Conservation (phyloP, 92 coral and sea anemone genomes). For the Palythoa grandis region DNA sequence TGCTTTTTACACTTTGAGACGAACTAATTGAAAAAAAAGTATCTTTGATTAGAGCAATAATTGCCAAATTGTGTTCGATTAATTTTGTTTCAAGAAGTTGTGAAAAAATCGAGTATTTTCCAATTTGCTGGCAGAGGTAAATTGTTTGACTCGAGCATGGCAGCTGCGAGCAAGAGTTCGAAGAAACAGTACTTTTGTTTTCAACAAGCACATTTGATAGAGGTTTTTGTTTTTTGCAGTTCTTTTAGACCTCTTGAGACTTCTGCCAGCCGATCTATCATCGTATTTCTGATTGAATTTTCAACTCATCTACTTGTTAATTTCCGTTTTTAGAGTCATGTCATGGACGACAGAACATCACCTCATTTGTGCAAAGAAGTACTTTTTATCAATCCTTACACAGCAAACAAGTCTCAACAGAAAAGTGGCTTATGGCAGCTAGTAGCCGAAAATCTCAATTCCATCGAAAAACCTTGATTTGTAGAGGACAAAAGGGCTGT, state of each 20-base stretch:
- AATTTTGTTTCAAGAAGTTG: slow-evolving; percentile 9
- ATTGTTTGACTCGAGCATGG: slow-evolving; percentile 3
- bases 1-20: neutral
- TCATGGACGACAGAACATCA: slow-evolving; percentile 48
- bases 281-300: neutral
- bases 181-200: slow-evolving; percentile 2
- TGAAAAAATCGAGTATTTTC: slow-evolving; percentile 5
- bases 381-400: slow-evolving; percentile 49
- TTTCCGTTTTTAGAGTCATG: slow-evolving; percentile 30
- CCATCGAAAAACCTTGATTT: slow-evolving; percentile 34
- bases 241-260: neutral
- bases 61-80: slow-evolving; percentile 1
- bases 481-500: slow-evolving; percentile 51
- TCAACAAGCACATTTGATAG: slow-evolving; percentile 17
- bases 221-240: neutral
- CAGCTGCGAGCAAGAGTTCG: slow-evolving; percentile 11
- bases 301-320: neutral
- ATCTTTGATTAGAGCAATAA: neutral
- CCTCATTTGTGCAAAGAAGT: slow-evolving; percentile 46
- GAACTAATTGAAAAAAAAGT: neutral
- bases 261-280: neutral
- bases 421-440: slow-evolving; percentile 56
- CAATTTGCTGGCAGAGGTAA: slow-evolving; percentile 3
- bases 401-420: slow-evolving; percentile 45
- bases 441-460: slow-evolving; percentile 48